phyloP scores from a whole-genome alignment of 2,888 invertebrate species.

The Eulithis prunata region DNA sequence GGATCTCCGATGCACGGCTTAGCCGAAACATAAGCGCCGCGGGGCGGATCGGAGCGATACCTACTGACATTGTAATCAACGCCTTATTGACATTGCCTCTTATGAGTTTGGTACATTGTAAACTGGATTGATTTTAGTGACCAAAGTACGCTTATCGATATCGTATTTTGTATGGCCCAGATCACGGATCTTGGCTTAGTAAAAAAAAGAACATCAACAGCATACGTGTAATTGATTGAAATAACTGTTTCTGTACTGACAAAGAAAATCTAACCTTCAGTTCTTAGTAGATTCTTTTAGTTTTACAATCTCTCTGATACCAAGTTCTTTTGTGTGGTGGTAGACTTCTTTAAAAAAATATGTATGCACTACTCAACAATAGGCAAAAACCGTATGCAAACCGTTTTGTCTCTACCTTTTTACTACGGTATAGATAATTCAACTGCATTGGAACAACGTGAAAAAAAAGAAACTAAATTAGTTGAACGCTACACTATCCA shows the following conservation, averaged over 20 bases:
- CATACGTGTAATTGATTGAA: too few species aligned
- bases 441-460: slow-evolving; percentile 15
- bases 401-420: too few species aligned
- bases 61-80: slow-evolving; percentile 31
- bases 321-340: too few species aligned
- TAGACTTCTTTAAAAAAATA: too few species aligned
- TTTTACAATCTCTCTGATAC: too few species aligned
- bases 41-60: slow-evolving; percentile 45
- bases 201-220: too few species aligned
- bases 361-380: too few species aligned
- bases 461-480: slow-evolving; percentile 29
- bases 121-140: background rate
- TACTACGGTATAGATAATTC: slow-evolving; percentile 17
- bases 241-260: too few species aligned
- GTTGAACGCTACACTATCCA: slow-evolving; percentile 51
- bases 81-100: slow-evolving; percentile 18
- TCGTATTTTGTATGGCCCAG: background rate
- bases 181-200: too few species aligned
- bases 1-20: slow-evolving; percentile 80
- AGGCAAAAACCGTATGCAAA: too few species aligned
- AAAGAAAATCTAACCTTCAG: too few species aligned
- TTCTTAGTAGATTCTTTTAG: too few species aligned
- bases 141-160: background rate
- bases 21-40: slow-evolving; percentile 67
- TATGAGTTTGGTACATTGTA: slow-evolving; percentile 18